These are phyloP conservation scores for Busseola fusca DNA, from an alignment of 2,888 invertebrate species.

Conservation along the genomic window DNA sequence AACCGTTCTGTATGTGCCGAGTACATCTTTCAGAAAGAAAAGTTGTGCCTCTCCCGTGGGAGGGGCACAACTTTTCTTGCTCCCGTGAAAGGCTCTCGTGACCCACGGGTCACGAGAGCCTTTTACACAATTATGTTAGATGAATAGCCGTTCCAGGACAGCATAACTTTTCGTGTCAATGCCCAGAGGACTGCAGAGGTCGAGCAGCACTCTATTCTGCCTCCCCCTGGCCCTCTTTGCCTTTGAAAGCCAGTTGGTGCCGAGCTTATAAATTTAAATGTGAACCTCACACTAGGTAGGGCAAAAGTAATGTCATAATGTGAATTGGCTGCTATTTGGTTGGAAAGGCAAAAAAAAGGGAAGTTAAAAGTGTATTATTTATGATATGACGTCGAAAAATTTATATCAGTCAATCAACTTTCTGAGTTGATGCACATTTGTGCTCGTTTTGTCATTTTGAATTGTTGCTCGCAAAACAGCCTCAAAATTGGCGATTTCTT, in stretches of 20 bases:
- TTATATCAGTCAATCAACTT: too few species aligned
- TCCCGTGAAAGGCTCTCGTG: too few species aligned
- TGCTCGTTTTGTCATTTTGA: too few species aligned
- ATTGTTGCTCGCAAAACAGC: too few species aligned
- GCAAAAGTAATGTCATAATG: background rate
- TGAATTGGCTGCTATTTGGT: background rate
- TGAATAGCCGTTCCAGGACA: conserved; percentile 1
- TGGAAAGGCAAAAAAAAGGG: background rate
- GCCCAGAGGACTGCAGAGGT: conserved; percentile 25
- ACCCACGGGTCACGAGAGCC: background rate
- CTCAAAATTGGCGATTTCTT: too few species aligned
- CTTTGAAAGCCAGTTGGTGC: background rate
- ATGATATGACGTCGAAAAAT: background rate
- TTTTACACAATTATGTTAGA: conserved; percentile 18
- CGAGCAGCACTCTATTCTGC: conserved; percentile 15
- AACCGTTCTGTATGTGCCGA: too few species aligned
- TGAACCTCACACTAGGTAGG: background rate
- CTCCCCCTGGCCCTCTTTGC: background rate
- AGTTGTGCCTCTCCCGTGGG: background rate
- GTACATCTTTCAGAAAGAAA: background rate
- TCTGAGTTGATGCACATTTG: too few species aligned
- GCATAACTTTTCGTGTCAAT: conserved; percentile 9
- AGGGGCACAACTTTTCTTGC: too few species aligned
- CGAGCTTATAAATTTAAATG: background rate
- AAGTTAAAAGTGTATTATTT: background rate